A percentile compares a stretch with the other conserved stretches of the same genome.
Conservation (phyloP, 2,113 vertebrate species). For the Mastomys natalensis region DNA sequence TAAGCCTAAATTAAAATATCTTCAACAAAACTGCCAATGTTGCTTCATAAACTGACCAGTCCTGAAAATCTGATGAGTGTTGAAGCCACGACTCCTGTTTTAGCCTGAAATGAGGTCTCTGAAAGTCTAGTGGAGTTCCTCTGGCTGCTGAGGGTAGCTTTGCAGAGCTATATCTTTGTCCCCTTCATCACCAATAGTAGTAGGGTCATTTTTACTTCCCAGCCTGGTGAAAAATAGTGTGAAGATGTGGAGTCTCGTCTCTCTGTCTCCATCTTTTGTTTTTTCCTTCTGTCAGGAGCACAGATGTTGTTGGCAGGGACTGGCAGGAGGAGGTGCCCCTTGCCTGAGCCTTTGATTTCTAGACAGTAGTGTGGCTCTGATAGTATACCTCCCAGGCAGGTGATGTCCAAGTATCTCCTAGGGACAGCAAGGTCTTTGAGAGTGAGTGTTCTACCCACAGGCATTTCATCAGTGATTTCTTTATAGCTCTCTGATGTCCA, state of each 20-base stretch:
- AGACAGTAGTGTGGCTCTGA: not conserved
- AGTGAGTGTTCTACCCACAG: not conserved
- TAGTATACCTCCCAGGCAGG: not conserved
- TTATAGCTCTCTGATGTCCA: rapidly evolving
- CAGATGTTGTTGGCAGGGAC: not conserved
- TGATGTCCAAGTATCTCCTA: not conserved
- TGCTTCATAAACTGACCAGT: not conserved
- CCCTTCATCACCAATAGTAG: no score
- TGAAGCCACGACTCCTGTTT: not conserved
- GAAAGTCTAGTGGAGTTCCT: not conserved
- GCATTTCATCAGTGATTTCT: not conserved
- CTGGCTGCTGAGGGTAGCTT: not conserved
- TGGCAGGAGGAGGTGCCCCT: not conserved
- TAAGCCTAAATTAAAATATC: not conserved
- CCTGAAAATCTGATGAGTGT: not conserved
- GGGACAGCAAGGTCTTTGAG: not conserved
- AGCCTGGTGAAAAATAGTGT: not conserved
- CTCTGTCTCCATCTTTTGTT: not conserved
- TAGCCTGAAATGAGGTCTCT: not conserved
- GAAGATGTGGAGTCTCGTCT: not conserved
- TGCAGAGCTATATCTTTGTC: not conserved
- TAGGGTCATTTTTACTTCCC: not conserved
- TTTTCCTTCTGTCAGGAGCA: not conserved
- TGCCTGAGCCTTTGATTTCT: no score
- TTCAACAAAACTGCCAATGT: not conserved